Evolutionary conservation across 2,797 vertebrate species (phyloP).

Genomic region (Phataginus tetradactyla): DNA sequence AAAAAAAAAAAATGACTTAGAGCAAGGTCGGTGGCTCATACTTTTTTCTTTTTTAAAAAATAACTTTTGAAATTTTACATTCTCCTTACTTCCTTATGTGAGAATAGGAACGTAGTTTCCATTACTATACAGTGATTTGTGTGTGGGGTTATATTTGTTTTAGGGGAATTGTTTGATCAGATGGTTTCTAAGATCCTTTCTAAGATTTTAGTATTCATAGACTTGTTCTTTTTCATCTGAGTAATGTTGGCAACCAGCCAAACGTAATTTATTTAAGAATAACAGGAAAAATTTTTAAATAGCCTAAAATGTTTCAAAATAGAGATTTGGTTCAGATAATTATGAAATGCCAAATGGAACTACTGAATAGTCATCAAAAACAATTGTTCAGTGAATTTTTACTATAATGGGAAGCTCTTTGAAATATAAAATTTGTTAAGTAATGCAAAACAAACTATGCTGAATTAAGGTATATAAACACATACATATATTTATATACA

Average conservation of each 20-base stretch:
- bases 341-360: not conserved
- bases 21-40: not conserved
- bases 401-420: not conserved
- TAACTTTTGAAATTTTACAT: not conserved
- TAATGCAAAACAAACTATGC: constrained; percentile 28
- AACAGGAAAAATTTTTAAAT: not conserved
- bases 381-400: constrained; percentile 20
- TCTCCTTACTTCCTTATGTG: not conserved
- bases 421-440: constrained; percentile 25
- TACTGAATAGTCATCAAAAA: constrained; percentile 9
- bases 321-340: constrained; percentile 35
- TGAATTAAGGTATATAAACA: not conserved
- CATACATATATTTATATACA: not conserved
- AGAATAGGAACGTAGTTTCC: not conserved
- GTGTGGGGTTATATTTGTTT: not conserved
- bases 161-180: not conserved
- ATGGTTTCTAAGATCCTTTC: not conserved
- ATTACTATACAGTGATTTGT: not conserved
- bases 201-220: not conserved
- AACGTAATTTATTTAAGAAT: constrained; percentile 26
- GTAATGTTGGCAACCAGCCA: not conserved
- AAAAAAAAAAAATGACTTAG: not conserved
- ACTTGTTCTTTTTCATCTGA: not conserved
- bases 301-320: not conserved
- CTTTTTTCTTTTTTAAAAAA: not conserved